A percentile compares a stretch with the other conserved stretches of the same genome.
Conservation (phyloP, 2,113 vertebrate genomes). For the Thoracochromis brauschi region DNA sequence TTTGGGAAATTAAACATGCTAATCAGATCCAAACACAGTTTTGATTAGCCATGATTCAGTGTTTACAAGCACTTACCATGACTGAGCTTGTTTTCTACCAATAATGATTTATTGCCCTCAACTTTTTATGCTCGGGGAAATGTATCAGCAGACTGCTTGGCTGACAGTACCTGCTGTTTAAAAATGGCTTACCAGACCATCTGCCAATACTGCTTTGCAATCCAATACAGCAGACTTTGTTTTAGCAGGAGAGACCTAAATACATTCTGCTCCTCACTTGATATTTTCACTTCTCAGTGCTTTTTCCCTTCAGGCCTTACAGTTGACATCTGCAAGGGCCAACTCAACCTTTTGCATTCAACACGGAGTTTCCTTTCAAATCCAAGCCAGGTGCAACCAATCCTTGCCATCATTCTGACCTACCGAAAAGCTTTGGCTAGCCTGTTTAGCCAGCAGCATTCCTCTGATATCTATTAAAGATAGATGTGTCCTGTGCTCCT, state of each 20-base stretch:
- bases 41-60: background rate
- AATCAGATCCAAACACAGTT: background rate
- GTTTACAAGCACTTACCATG: background rate
- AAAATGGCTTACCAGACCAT: slow-evolving; percentile 9
- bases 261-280: background rate
- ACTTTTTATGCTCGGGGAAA: background rate
- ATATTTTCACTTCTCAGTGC: background rate
- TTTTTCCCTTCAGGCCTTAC: background rate
- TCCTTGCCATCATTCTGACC: background rate
- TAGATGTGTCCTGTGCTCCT: background rate
- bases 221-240: slow-evolving; percentile 6
- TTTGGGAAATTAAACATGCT: background rate
- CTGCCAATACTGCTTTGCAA: background rate
- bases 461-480: slow-evolving; percentile 30
- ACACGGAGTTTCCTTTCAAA: background rate
- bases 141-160: slow-evolving; percentile 9
- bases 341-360: background rate
- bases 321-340: background rate
- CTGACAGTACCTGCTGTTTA: background rate
- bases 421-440: background rate
- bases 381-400: background rate
- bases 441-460: background rate
- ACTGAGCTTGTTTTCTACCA: background rate
- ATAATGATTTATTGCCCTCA: background rate
- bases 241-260: background rate